Evolutionary conservation across 2,888 invertebrate species (phyloP).

Genomic region (Synergus japonicus): DNA sequence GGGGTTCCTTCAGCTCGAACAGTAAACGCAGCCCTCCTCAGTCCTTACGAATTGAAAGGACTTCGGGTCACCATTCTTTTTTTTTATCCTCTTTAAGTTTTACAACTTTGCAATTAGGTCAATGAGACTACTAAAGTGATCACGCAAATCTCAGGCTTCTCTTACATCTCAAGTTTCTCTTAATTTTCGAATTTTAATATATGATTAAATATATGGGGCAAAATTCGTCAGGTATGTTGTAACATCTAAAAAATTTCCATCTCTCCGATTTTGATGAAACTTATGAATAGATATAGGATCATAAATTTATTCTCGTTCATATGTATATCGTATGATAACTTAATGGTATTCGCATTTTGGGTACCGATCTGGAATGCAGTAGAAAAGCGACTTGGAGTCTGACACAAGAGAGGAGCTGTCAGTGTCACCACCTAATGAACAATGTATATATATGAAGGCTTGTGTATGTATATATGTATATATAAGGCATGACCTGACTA

Average conservation of each 20-base stretch:
- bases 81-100: constrained; percentile 52
- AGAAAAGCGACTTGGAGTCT: constrained; percentile 36
- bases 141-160: background rate
- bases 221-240: no score
- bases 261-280: no score
- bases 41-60: constrained; percentile 58
- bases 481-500: constrained; percentile 69
- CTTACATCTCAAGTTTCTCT: background rate
- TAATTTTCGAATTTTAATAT: background rate
- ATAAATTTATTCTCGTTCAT: background rate
- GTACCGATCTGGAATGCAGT: constrained; percentile 22
- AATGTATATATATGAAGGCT: constrained; percentile 8
- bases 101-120: constrained; percentile 22
- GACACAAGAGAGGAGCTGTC: constrained; percentile 40
- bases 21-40: constrained; percentile 56
- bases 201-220: no score
- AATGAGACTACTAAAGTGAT: background rate
- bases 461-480: constrained; percentile 53
- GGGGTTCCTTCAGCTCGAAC: constrained; percentile 58
- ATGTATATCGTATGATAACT: background rate
- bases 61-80: constrained; percentile 56
- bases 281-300: background rate
- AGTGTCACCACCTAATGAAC: constrained; percentile 39
- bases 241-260: no score
- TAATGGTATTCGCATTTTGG: constrained; percentile 20